Evolutionary conservation across 2,888 invertebrate genomes (phyloP).

Genomic region (Nemotelus nigrinus): DNA sequence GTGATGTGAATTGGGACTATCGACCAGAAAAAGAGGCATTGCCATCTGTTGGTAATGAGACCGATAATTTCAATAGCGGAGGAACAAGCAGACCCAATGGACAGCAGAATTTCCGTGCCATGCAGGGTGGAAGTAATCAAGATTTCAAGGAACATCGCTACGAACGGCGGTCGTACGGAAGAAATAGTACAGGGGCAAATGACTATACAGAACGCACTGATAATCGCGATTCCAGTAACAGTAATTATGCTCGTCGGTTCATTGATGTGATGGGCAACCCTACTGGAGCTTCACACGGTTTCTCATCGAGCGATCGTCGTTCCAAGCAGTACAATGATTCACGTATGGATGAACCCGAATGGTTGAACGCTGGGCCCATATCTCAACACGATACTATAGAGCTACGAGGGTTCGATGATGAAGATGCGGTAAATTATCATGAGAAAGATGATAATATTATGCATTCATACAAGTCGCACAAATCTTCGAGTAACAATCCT

Average conservation of each 20-base stretch:
- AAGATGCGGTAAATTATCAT: conserved; percentile 37
- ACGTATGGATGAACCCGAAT: conserved; percentile 86
- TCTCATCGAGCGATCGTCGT: conserved; percentile 64
- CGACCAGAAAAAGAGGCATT: conserved; percentile 51
- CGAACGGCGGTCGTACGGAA: conserved; percentile 71
- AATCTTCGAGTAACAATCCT: neutral
- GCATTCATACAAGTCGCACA: conserved; percentile 15
- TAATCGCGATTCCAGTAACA: conserved; percentile 7
- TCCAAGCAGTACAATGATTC: conserved; percentile 69
- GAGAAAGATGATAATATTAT: conserved; percentile 20
- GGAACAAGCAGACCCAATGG: conserved; percentile 59
- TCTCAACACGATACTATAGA: conserved; percentile 93
- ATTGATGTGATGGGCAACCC: conserved; percentile 51
- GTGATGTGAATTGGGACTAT: conserved; percentile 68
- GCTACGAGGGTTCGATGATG: conserved; percentile 88
- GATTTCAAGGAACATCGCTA: conserved; percentile 56
- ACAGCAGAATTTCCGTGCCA: conserved; percentile 27
- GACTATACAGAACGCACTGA: conserved; percentile 52
- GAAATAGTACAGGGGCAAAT: conserved; percentile 62
- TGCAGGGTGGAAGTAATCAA: conserved; percentile 50
- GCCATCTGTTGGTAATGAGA: conserved; percentile 51
- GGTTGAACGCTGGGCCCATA: conserved; percentile 90
- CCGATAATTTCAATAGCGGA: conserved; percentile 55
- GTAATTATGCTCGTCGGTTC: conserved; percentile 52
- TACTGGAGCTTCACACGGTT: conserved; percentile 54